Evolutionary conservation across 2,797 vertebrate genomes (phyloP), one percentile per base, ranked within the genome.

Genomic region (Sebastiscus albofasciatus): DNA sequence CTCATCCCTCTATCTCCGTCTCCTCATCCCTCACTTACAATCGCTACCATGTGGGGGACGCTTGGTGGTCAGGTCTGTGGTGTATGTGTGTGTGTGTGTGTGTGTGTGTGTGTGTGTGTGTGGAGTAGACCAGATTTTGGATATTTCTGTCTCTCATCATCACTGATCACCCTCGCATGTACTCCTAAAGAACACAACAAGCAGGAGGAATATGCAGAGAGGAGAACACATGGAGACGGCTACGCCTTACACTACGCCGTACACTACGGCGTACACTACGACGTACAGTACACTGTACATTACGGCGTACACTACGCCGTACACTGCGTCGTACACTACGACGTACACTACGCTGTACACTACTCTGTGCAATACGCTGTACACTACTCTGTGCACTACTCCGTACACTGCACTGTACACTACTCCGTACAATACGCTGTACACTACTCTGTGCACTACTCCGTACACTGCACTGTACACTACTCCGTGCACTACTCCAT

Each of bases 1-100:
- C 70, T 87, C 69, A 73, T 73, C 75, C 46, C 56, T 80, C 31
- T 71, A 54, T 80, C 72, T 68, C 56, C 55, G 39, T 72, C 68
- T 71, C 52, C 58, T 87, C 81, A 74, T 84, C 70, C 67, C 60
- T 83, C 46, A 20, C 20, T 52, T 52, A n/a, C 46, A 55, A 86
- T 85, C 29, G 5, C 60, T 83, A 33, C 68, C 89, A 87, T 76
- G 68, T 87, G 85, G 29, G 26, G 22, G 55, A 52, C 3, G 27
- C 14, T 81, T 13, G 14, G 59, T 54, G 64, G 65, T 81, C 26
- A 26, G 27, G 4, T 65, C 39, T 65, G 36, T 33, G 6, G 12
- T 24, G 27, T 36, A 14, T 72, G n/a, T 46, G 56, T 56, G 6
- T 42, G 33, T 82, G 56, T 68, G 58, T 14, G 9, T 42, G 16